A percentile compares a stretch with the other conserved stretches of the same genome.
Evolutionary conservation across 1,140 invertebrate genomes (phyloP).

Genomic region (Cydia amplana): DNA sequence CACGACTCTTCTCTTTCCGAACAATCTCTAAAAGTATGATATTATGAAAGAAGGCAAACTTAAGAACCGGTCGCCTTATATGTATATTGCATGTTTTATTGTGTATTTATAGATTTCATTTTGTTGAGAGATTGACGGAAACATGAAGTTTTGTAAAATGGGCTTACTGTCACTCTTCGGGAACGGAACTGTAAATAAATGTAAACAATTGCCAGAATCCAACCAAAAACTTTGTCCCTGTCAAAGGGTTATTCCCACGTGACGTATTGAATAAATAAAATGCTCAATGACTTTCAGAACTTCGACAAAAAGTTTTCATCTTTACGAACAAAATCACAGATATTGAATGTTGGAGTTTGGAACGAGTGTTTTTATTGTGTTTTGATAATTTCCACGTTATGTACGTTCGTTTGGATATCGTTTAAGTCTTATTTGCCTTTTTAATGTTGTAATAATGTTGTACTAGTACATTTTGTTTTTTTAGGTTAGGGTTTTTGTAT

Average conservation of each 20-base stretch:
- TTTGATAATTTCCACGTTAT: background rate
- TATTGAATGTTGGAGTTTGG: background rate
- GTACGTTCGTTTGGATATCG: no score
- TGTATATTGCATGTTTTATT: no score
- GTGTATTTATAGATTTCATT: no score
- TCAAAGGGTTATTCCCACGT: constrained; percentile 12
- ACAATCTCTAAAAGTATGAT: no score
- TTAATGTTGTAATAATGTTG: no score
- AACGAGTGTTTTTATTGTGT: background rate
- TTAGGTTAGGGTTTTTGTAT: no score
- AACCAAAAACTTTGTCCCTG: background rate
- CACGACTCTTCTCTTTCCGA: no score
- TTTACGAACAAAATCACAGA: background rate
- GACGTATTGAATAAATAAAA: constrained; percentile 27
- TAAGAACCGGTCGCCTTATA: no score
- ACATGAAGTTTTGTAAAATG: background rate
- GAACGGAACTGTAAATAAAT: background rate
- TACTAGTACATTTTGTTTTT: no score
- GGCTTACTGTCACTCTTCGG: background rate
- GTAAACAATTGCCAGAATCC: background rate
- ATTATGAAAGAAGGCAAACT: no score
- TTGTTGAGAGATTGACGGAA: background rate
- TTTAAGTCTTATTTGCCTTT: no score
- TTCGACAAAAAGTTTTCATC: background rate
- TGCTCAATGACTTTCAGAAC: constrained; percentile 21